Evolutionary conservation across 2,113 vertebrate species (phyloP).

Genomic region (Porphyrio hochstetteri): DNA sequence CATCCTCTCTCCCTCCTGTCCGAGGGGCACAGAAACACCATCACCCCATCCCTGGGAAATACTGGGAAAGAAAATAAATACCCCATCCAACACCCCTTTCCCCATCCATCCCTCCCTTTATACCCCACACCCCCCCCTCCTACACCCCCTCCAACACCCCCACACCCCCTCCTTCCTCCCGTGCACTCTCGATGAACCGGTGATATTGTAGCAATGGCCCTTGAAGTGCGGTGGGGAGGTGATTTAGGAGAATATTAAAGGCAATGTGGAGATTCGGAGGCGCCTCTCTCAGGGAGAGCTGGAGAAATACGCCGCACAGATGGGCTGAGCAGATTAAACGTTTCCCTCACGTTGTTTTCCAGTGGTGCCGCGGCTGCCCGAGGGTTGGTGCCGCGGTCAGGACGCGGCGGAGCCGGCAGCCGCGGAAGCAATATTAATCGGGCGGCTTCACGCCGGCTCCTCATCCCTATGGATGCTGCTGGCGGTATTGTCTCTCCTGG

Average conservation of each 20-base stretch:
- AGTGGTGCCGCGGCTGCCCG: slow-evolving; percentile 86
- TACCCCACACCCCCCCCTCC: too few relatives aligned
- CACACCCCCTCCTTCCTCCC: slow-evolving; percentile 30
- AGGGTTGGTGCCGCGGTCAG: slow-evolving; percentile 82
- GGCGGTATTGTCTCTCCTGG: slow-evolving; percentile 37
- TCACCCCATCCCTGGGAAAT: slow-evolving; percentile 57
- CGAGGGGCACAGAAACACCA: slow-evolving; percentile 52
- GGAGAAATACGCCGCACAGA: slow-evolving; percentile 91
- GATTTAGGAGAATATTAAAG: slow-evolving; percentile 95
- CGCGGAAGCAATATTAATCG: slow-evolving; percentile 65
- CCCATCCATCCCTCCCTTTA: background rate
- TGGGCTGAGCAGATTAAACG: slow-evolving; percentile 93
- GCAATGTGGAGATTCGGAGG: slow-evolving; percentile 91
- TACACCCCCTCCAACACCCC: too few relatives aligned
- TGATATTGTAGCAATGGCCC: slow-evolving; percentile 83
- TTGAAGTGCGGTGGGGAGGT: slow-evolving; percentile 83
- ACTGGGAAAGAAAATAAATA: slow-evolving; percentile 76
- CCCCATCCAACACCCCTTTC: slow-evolving; percentile 21
- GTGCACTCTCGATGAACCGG: slow-evolving; percentile 94
- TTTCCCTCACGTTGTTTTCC: slow-evolving; percentile 90
- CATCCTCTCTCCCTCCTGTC: background rate
- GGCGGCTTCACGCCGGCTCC: slow-evolving; percentile 58
- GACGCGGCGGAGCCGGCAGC: slow-evolving; percentile 65
- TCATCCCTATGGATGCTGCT: background rate
- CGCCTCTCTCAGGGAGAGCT: slow-evolving; percentile 91